A percentile compares a stretch with the other conserved stretches of the same genome.
Evolutionary conservation across 2,113 vertebrate species (phyloP).

Genomic region (Otis tarda): DNA sequence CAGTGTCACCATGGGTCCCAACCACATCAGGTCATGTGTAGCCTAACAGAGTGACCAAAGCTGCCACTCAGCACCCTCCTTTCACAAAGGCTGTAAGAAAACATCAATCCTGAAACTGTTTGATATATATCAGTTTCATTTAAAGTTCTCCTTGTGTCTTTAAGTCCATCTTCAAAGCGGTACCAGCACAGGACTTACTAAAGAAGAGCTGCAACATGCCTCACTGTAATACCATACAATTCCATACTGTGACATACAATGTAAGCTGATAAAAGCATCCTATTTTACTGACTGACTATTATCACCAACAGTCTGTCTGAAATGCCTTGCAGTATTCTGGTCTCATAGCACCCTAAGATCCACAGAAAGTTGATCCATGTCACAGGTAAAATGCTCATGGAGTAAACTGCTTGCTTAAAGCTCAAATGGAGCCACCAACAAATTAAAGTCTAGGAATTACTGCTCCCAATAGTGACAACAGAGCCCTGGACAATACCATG

Average conservation of each 20-base stretch:
- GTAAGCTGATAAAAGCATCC: not conserved
- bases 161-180: not conserved
- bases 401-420: not conserved
- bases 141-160: not conserved
- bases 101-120: not conserved
- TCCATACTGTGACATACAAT: not conserved
- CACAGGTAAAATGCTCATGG: not conserved
- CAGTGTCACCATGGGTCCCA: not conserved
- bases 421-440: not conserved
- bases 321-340: not conserved
- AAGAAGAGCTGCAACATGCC: not conserved
- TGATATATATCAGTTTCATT: not conserved
- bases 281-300: not conserved
- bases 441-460: not conserved
- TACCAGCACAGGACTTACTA: not conserved
- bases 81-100: not conserved
- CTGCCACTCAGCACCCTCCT: accelerated
- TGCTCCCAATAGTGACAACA: not conserved
- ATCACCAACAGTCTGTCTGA: not conserved
- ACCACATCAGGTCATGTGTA: accelerated
- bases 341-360: not conserved
- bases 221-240: not conserved
- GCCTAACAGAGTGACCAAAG: not conserved
- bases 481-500: not conserved
- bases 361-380: not conserved